Evolutionary conservation across 2,113 vertebrate genomes (phyloP).

Genomic region (Crotalus viridis): DNA sequence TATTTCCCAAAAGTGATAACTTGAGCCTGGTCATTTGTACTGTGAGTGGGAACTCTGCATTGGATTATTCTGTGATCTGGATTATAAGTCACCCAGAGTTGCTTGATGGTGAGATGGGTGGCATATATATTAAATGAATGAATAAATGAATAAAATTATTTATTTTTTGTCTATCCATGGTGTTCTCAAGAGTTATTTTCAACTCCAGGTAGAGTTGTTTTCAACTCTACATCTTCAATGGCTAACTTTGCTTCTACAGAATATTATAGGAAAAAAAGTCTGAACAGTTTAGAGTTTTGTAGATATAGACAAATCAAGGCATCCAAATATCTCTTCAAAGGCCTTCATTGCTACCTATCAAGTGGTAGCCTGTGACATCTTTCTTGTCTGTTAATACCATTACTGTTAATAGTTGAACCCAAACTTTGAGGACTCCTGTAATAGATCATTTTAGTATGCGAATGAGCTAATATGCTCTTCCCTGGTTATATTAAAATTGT

Average conservation of each 20-base stretch:
- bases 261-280: background rate
- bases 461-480: background rate
- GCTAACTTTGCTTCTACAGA: background rate
- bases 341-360: background rate
- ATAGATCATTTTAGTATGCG: background rate
- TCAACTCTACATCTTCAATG: background rate
- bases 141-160: background rate
- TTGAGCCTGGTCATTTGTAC: background rate
- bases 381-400: background rate
- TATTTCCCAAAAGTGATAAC: background rate
- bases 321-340: background rate
- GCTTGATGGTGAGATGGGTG: background rate
- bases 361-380: background rate
- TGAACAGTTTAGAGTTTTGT: background rate
- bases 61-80: background rate
- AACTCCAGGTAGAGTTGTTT: too few relatives aligned
- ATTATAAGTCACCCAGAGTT: background rate
- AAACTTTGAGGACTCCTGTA: background rate
- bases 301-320: background rate
- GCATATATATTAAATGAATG: background rate
- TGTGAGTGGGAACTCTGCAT: background rate
- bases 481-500: background rate
- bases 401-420: background rate
- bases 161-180: background rate
- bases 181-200: background rate